A percentile compares a stretch with the other conserved stretches of the same genome.
Conservation (phyloP, 2,888 invertebrate genomes). For the Eilema sororculum region DNA sequence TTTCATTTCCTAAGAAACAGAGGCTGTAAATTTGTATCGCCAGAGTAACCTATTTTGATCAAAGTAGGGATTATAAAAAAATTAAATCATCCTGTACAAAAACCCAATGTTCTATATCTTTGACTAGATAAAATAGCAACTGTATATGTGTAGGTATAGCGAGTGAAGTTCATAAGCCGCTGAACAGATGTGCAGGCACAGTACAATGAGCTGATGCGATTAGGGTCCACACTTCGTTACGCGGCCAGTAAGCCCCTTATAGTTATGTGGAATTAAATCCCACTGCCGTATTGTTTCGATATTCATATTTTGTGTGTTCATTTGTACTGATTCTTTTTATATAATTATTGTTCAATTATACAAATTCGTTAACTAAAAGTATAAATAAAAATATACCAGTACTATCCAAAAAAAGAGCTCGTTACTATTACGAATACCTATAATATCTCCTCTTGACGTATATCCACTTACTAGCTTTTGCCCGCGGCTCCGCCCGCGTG, state of each 20-base stretch:
- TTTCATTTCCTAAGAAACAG: too few species aligned
- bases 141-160: conserved; percentile 5
- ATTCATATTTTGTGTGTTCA: conserved; percentile 13
- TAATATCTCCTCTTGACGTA: too few species aligned
- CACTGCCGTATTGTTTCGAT: conserved; percentile 14
- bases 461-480: too few species aligned
- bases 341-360: background rate
- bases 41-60: too few species aligned
- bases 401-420: too few species aligned
- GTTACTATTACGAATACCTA: too few species aligned
- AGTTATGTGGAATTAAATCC: conserved; percentile 16
- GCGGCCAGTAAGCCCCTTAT: conserved; percentile 70
- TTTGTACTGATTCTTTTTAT: background rate
- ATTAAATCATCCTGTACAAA: background rate
- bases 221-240: conserved; percentile 76
- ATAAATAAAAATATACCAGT: too few species aligned
- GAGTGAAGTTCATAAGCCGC: conserved; percentile 68
- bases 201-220: conserved; percentile 73
- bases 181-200: conserved; percentile 73
- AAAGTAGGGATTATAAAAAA: too few species aligned
- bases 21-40: too few species aligned
- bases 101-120: background rate
- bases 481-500: too few species aligned
- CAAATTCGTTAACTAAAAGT: too few species aligned
- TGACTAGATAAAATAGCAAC: conserved; percentile 8